Evolutionary conservation across 2,888 invertebrate genomes (phyloP).

Genomic region (Acleris laterana): DNA sequence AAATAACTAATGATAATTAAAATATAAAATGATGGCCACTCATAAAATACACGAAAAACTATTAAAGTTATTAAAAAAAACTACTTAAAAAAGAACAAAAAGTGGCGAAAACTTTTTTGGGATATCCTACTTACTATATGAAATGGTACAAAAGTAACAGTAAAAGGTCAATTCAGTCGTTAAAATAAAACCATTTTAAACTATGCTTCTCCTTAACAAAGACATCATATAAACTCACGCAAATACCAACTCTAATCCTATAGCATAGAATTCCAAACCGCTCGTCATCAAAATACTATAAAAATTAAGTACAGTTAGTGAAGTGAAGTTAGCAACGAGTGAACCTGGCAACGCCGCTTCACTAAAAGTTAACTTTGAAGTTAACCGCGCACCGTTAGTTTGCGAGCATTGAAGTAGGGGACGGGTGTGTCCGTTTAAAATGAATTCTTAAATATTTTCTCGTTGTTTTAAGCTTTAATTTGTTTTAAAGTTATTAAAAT

Average conservation of each 20-base stretch:
- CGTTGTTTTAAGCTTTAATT: conserved; percentile 42
- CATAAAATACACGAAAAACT: too few species aligned
- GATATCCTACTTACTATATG: too few species aligned
- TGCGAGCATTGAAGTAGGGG: conserved; percentile 45
- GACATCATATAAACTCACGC: neutral
- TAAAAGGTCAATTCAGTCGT: too few species aligned
- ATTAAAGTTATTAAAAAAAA: too few species aligned
- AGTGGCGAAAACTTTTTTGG: too few species aligned
- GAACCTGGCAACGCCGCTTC: conserved; percentile 69
- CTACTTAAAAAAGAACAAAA: too few species aligned
- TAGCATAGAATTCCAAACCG: conserved; percentile 40
- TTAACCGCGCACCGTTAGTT: conserved; percentile 63
- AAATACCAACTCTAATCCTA: conserved; percentile 5
- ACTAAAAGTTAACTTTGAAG: conserved; percentile 57
- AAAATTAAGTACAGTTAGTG: conserved; percentile 57
- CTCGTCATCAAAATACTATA: conserved; percentile 33
- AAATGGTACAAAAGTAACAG: too few species aligned
- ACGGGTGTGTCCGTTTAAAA: conserved; percentile 54
- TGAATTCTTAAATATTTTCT: conserved; percentile 49
- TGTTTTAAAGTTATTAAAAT: conserved; percentile 71
- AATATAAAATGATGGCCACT: too few species aligned
- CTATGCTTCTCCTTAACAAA: conserved; percentile 51
- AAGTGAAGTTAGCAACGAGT: conserved; percentile 60
- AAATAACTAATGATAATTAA: too few species aligned
- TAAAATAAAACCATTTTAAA: neutral